These are phyloP conservation scores for Mongoloraphidia duomilia DNA, from an alignment of 2,888 invertebrate species.

Conservation along the genomic window DNA sequence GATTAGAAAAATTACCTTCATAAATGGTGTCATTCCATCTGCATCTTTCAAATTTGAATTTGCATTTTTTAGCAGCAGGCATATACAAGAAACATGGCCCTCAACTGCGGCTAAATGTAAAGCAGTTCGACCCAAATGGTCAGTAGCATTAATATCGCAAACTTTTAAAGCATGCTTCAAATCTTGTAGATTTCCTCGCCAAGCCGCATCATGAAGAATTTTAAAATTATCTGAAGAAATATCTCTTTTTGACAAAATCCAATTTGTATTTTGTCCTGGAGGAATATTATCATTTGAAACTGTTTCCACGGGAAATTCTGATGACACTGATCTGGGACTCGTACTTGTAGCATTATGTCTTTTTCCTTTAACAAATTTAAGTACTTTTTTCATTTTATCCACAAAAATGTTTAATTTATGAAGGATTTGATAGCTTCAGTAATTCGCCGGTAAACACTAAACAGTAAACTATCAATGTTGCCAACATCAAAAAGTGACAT, in stretches of 20 bases:
- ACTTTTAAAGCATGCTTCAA: neutral
- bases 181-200: neutral
- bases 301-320: neutral
- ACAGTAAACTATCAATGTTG: too few relatives aligned
- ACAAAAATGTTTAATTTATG: too few relatives aligned
- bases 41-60: neutral
- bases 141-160: neutral
- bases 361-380: constrained; percentile 4
- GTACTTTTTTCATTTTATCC: constrained; percentile 1
- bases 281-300: neutral
- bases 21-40: constrained; percentile 1
- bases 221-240: neutral
- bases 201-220: neutral
- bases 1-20: neutral
- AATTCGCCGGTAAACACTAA: too few relatives aligned
- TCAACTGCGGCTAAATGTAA: neutral
- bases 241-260: neutral
- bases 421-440: too few relatives aligned
- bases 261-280: neutral
- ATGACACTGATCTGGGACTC: neutral
- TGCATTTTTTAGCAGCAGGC: neutral
- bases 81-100: neutral
- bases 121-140: neutral
- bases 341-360: neutral
- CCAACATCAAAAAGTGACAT: too few relatives aligned